Evolutionary conservation across 2,888 invertebrate genomes (phyloP).

Genomic region (Drosophila monieri): DNA sequence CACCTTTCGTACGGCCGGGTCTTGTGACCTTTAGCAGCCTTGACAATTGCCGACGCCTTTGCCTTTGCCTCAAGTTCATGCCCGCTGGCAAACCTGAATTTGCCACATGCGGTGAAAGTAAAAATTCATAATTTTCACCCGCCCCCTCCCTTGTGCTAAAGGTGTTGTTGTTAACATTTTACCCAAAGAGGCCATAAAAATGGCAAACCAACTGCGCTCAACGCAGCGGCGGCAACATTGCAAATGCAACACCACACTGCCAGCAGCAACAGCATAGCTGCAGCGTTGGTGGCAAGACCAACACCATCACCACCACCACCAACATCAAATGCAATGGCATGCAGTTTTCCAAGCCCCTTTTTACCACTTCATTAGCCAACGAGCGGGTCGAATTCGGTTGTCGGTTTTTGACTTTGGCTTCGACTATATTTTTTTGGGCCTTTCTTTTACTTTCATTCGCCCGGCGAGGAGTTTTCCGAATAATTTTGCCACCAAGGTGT

Average conservation of each 20-base stretch:
- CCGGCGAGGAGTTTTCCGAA: slow-evolving; percentile 62
- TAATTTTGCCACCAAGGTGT: slow-evolving; percentile 69
- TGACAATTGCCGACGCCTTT: slow-evolving; percentile 58
- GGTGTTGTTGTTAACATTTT: slow-evolving; percentile 52
- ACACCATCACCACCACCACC: slow-evolving; percentile 23
- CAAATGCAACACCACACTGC: slow-evolving; percentile 7
- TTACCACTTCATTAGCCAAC: slow-evolving; percentile 74
- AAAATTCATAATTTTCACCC: slow-evolving; percentile 81
- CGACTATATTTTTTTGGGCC: slow-evolving; percentile 30
- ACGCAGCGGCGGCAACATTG: slow-evolving; percentile 15
- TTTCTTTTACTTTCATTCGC: slow-evolving; percentile 73
- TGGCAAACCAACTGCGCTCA: slow-evolving; percentile 57
- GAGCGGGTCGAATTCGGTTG: slow-evolving; percentile 38
- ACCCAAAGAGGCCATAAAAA: slow-evolving; percentile 68
- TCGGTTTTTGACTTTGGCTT: slow-evolving; percentile 24
- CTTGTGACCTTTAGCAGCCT: slow-evolving; percentile 66
- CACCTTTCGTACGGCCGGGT: slow-evolving; percentile 47
- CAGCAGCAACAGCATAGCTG: slow-evolving; percentile 1
- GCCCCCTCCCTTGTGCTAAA: slow-evolving; percentile 24
- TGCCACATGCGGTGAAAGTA: slow-evolving; percentile 82
- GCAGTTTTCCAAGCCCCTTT: slow-evolving; percentile 69
- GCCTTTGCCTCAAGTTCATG: slow-evolving; percentile 69
- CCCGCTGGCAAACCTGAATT: slow-evolving; percentile 59
- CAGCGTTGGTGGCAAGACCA: slow-evolving; percentile 36
- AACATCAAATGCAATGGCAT: slow-evolving; percentile 49